Evolutionary conservation across 2,797 vertebrate species (phyloP).

Genomic region (Notoglanidium macrostoma): DNA sequence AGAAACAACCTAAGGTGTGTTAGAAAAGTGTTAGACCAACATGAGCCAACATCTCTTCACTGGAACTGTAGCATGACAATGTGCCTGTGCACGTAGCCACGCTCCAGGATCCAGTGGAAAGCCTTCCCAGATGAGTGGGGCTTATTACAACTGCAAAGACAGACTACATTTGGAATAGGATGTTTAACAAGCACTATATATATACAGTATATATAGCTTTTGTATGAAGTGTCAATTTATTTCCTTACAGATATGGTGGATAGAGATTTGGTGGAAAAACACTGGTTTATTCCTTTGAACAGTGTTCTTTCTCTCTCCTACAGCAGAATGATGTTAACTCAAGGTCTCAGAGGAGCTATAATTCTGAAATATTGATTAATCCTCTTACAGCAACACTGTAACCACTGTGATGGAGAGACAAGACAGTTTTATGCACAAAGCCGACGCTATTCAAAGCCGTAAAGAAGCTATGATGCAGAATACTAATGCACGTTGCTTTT

Average conservation of each 20-base stretch:
- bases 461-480: neutral
- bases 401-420: neutral
- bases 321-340: neutral
- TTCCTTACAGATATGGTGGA: neutral
- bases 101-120: no score
- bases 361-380: constrained; percentile 14
- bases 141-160: no score
- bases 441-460: neutral
- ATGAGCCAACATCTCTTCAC: no score
- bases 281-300: neutral
- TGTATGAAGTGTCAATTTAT: neutral
- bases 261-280: neutral
- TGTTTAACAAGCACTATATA: no score
- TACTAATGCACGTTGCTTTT: constrained; percentile 16
- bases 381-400: neutral
- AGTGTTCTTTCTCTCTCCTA: neutral
- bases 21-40: neutral
- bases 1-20: neutral
- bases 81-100: no score
- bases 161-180: no score
- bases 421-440: constrained; percentile 11
- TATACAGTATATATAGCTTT: no score
- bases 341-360: neutral
- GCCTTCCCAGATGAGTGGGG: no score
- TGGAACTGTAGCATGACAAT: no score